phyloP scores from a whole-genome alignment of 1,140 invertebrate genomes.

The Lepidostoma basale region DNA sequence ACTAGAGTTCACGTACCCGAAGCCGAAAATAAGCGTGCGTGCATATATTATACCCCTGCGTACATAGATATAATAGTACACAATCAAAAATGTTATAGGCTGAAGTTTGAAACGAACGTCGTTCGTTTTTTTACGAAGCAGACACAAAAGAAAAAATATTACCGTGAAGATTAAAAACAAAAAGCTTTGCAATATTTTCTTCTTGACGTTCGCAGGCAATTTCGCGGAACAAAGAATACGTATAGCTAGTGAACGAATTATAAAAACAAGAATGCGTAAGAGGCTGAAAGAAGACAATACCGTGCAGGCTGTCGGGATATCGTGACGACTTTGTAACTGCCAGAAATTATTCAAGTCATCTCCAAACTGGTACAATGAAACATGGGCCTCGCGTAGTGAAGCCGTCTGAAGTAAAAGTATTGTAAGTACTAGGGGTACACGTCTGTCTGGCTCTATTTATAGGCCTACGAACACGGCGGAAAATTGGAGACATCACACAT shows the following conservation, averaged over 20 bases:
- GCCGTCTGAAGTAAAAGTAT: not conserved
- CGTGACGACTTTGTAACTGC: slow-evolving; percentile 17
- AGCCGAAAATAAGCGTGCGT: too few species aligned
- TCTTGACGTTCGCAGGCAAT: not conserved
- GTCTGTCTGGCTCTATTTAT: slow-evolving; percentile 18
- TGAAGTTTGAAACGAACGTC: too few species aligned
- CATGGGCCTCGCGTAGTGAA: not conserved
- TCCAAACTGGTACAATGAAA: slow-evolving; percentile 10
- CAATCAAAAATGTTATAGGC: too few species aligned
- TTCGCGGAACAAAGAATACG: not conserved
- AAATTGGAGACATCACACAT: slow-evolving; percentile 4
- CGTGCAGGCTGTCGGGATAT: not conserved
- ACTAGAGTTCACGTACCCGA: too few species aligned
- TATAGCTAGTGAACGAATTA: not conserved
- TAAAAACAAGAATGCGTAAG: slow-evolving; percentile 1
- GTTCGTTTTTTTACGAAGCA: too few species aligned
- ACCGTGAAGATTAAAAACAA: too few species aligned
- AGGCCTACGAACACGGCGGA: not conserved
- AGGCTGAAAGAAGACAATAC: slow-evolving; percentile 10
- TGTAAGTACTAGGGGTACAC: too few species aligned
- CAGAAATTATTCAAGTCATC: slow-evolving; percentile 18
- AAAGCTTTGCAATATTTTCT: not conserved
- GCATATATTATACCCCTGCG: too few species aligned
- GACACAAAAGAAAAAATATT: too few species aligned
- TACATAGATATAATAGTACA: too few species aligned